Conservation (phyloP, 2,888 invertebrate genomes). For the Agrochola litura region DNA sequence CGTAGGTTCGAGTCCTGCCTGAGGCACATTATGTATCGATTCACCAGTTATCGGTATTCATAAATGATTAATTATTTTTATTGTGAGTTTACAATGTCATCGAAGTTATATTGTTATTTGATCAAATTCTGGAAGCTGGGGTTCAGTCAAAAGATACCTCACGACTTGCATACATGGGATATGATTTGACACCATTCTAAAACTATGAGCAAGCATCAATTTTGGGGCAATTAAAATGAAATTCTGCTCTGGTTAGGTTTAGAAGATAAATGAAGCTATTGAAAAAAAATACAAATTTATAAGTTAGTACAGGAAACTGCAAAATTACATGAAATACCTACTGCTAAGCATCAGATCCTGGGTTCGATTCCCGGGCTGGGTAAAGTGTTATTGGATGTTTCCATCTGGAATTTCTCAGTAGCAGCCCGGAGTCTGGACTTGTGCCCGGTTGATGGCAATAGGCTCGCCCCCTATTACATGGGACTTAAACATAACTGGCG, state of each 20-base stretch:
- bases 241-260: not conserved
- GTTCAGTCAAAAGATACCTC: not conserved
- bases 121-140: slow-evolving; percentile 10
- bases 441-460: too few relatives aligned
- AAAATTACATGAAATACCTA: too few relatives aligned
- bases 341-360: too few relatives aligned
- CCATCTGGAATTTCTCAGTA: too few relatives aligned
- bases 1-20: slow-evolving; percentile 77
- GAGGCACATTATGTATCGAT: slow-evolving; percentile 73
- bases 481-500: too few relatives aligned
- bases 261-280: not conserved
- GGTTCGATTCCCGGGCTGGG: too few relatives aligned
- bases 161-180: not conserved
- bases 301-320: too few relatives aligned
- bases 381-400: too few relatives aligned
- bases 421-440: too few relatives aligned
- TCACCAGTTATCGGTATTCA: slow-evolving; percentile 54
- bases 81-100: slow-evolving; percentile 39
- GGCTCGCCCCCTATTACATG: too few relatives aligned
- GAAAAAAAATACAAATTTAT: too few relatives aligned
- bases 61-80: slow-evolving; percentile 64
- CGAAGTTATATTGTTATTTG: not conserved
- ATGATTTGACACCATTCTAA: not conserved
- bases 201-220: not conserved
- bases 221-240: not conserved